Evolutionary conservation across 2,113 vertebrate genomes (phyloP).

Genomic region (Climacteris rufus): DNA sequence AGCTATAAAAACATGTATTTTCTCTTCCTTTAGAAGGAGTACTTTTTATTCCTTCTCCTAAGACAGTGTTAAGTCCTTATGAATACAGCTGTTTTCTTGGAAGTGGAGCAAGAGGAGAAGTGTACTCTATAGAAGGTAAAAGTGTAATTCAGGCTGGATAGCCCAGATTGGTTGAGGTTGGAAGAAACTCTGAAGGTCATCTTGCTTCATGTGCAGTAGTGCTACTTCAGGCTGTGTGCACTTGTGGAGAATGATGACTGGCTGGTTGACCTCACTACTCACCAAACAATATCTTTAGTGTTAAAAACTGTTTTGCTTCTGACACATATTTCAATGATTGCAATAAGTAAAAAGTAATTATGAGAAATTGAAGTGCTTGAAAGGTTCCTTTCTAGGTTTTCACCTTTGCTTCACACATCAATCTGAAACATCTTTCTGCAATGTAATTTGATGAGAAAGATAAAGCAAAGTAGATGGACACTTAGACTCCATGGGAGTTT

Average conservation of each 20-base stretch:
- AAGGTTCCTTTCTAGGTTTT: neutral
- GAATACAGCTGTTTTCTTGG: neutral
- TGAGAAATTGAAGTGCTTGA: neutral
- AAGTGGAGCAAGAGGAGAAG: neutral
- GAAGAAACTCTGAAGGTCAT: neutral
- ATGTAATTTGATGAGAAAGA: neutral
- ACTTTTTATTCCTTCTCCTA: neutral
- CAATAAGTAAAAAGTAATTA: neutral
- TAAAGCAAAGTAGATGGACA: neutral
- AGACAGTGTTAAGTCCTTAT: neutral
- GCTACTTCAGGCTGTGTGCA: neutral
- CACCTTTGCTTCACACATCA: neutral
- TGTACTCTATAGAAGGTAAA: neutral
- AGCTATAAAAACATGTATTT: neutral
- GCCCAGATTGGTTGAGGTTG: neutral
- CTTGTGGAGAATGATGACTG: neutral
- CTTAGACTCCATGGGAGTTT: neutral
- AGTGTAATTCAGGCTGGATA: rapidly evolving
- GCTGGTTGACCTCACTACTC: neutral
- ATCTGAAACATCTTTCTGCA: neutral
- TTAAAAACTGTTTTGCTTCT: neutral
- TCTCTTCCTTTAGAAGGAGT: neutral
- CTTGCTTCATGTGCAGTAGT: rapidly evolving
- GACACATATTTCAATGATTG: neutral
- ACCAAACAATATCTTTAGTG: neutral